These are phyloP conservation scores for Oenanthe melanoleuca DNA, from an alignment of 2,113 vertebrate species.

Conservation along the genomic window DNA sequence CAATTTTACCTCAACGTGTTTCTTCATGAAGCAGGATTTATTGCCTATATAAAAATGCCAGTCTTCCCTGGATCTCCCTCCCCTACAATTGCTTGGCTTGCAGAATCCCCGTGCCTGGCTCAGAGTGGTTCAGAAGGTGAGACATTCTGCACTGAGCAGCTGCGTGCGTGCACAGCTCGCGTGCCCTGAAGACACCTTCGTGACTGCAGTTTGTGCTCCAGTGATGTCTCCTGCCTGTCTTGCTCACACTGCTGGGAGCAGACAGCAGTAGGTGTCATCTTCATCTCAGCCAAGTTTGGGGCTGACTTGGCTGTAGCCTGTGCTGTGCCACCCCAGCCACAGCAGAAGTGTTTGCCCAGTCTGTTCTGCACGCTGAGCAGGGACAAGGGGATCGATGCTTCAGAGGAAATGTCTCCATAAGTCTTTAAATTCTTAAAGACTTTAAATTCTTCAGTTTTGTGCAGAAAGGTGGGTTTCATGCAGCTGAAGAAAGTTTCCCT, in stretches of 20 bases:
- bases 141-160: conserved; percentile 18
- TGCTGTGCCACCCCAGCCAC: background rate
- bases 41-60: conserved; percentile 54
- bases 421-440: background rate
- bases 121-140: conserved; percentile 48
- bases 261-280: background rate
- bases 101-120: conserved; percentile 18
- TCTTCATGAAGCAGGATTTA: conserved; percentile 69
- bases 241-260: background rate
- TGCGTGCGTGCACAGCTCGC: background rate
- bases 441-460: background rate
- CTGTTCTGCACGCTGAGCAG: background rate
- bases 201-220: conserved; percentile 15
- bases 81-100: conserved; percentile 50
- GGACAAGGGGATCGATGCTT: background rate
- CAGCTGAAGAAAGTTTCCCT: background rate
- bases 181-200: conserved; percentile 4
- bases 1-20: conserved; percentile 62
- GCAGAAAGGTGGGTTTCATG: background rate
- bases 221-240: background rate
- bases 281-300: background rate
- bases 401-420: background rate
- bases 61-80: conserved; percentile 33
- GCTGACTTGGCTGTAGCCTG: background rate
- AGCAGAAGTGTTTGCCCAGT: background rate